Evolutionary conservation across 2,888 invertebrate genomes (phyloP).

Genomic region (Eurytoma californica): DNA sequence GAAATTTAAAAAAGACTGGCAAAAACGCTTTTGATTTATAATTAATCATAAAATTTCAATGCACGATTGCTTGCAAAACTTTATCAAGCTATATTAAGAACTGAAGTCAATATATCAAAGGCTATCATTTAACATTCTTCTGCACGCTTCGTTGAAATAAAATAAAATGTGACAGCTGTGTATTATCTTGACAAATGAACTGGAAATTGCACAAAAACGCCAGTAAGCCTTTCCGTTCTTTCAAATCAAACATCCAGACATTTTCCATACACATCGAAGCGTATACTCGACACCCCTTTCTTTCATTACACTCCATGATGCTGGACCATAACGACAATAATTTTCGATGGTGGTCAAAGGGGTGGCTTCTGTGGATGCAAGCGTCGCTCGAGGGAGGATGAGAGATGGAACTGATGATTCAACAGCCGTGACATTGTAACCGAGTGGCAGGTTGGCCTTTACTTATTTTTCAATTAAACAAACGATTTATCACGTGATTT

Average conservation of each 20-base stretch:
- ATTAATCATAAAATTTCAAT: no score
- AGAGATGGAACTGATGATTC: constrained; percentile 25
- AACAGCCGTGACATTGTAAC: constrained; percentile 56
- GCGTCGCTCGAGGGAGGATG: constrained; percentile 12
- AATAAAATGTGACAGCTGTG: constrained; percentile 42
- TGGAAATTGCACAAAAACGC: constrained; percentile 22
- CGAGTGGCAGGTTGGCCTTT: constrained; percentile 56
- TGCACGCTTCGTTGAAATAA: constrained; percentile 9
- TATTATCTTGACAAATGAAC: constrained; percentile 50
- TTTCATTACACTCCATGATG: constrained; percentile 26
- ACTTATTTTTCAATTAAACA: constrained; percentile 64
- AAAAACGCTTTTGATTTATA: no score
- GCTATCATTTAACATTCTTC: not conserved
- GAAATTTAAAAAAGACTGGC: no score
- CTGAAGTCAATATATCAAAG: no score
- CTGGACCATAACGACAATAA: constrained; percentile 26
- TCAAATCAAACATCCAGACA: constrained; percentile 40
- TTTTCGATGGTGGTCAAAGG: constrained; percentile 31
- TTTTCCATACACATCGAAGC: not conserved
- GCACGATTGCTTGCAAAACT: no score
- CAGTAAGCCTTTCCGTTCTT: not conserved
- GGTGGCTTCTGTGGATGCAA: not conserved
- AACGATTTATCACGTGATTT: constrained; percentile 62
- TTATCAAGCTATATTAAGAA: no score
- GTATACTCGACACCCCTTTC: constrained; percentile 2